Conservation (phyloP, 2,797 vertebrate species). For the Pitangus sulphuratus region DNA sequence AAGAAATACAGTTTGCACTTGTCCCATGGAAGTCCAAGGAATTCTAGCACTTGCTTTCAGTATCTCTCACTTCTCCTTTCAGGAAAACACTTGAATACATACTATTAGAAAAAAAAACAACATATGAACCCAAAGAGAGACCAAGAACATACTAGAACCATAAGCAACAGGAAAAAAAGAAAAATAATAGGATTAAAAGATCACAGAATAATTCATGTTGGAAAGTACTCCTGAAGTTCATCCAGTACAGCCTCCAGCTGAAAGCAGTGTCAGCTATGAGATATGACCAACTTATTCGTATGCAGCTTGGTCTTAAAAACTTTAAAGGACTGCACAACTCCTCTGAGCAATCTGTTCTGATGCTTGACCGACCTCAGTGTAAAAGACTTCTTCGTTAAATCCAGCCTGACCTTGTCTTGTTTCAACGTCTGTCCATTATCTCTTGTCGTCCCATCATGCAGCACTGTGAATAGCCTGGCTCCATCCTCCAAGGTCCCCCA, state of each 20-base stretch:
- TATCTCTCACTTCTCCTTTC: neutral
- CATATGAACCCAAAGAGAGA: neutral
- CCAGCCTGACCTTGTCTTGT: neutral
- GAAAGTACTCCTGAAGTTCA: neutral
- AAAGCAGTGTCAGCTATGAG: neutral
- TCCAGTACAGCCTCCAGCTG: neutral
- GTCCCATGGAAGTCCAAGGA: neutral
- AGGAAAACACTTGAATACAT: neutral
- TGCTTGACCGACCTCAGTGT: neutral
- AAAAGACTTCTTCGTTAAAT: neutral
- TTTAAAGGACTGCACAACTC: neutral
- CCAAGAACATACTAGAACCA: neutral
- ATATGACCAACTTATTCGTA: neutral
- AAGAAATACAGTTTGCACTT: neutral
- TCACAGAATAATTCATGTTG: neutral
- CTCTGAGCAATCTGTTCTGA: neutral
- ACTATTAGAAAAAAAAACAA: neutral
- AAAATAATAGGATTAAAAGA: neutral
- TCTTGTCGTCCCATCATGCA: fast-evolving
- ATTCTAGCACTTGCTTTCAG: neutral
- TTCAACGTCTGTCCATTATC: neutral
- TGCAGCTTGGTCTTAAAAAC: neutral
- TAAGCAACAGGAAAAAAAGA: neutral
- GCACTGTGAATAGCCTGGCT: neutral
- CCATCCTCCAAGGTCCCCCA: neutral